Evolutionary conservation across 2,113 vertebrate species (phyloP).

Genomic region (Xiphophorus hellerii): DNA sequence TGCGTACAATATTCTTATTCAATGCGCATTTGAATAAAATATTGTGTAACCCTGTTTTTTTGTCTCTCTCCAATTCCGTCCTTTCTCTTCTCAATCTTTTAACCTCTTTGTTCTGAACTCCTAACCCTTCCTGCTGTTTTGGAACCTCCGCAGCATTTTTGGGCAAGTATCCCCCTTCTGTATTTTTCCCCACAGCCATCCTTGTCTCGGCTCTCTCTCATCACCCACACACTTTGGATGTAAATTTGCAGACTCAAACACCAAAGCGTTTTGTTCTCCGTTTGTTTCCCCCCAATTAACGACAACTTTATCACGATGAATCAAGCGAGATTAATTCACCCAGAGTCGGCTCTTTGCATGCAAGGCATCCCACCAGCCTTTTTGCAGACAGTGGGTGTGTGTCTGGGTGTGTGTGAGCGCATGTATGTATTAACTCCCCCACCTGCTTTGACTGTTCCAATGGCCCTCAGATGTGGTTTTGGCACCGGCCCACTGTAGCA

Average conservation of each 20-base stretch:
- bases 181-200: slow-evolving; percentile 45
- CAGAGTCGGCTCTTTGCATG: slow-evolving; percentile 54
- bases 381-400: slow-evolving; percentile 33
- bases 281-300: slow-evolving; percentile 26
- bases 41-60: slow-evolving; percentile 72
- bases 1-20: slow-evolving; percentile 77
- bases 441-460: slow-evolving; percentile 47
- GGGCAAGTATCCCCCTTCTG: slow-evolving; percentile 76
- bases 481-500: slow-evolving; percentile 36
- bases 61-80: slow-evolving; percentile 27
- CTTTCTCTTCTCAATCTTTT: slow-evolving; percentile 34
- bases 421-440: slow-evolving; percentile 56
- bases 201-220: slow-evolving; percentile 5
- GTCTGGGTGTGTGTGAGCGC: slow-evolving; percentile 22
- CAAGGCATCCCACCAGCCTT: slow-evolving; percentile 39
- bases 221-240: slow-evolving; percentile 37
- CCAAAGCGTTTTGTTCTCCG: slow-evolving; percentile 16
- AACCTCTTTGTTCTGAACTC: slow-evolving; percentile 71
- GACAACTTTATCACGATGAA: slow-evolving; percentile 27
- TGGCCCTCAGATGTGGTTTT: slow-evolving; percentile 74
- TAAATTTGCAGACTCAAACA: not conserved
- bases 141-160: slow-evolving; percentile 68
- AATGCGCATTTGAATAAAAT: slow-evolving; percentile 75
- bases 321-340: slow-evolving; percentile 33
- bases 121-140: slow-evolving; percentile 80